Percentiles rank a stretch among this genome's conserved stretches.
These are phyloP conservation scores for Limenitis camilla DNA, from an alignment of 2,888 invertebrate species.

Conservation along the genomic window DNA sequence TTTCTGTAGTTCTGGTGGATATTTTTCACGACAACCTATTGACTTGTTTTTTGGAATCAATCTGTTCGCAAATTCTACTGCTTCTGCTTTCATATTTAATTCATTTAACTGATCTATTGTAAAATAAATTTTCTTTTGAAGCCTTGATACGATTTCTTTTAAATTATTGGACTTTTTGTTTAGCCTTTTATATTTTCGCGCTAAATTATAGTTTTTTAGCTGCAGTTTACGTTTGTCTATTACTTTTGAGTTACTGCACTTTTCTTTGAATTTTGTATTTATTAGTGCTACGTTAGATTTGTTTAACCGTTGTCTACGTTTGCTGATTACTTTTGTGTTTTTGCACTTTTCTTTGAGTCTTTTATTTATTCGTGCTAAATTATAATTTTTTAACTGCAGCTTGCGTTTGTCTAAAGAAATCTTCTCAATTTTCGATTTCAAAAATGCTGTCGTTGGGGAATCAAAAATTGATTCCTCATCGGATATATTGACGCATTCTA, in stretches of 20 bases:
- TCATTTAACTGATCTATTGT: slow-evolving; percentile 2
- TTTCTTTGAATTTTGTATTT: neutral
- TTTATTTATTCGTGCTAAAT: neutral
- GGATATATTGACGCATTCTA: slow-evolving; percentile 6
- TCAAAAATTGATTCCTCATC: slow-evolving; percentile 13
- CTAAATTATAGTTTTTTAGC: neutral
- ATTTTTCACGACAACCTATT: slow-evolving; percentile 14
- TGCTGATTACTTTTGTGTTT: neutral
- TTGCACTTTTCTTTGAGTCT: neutral
- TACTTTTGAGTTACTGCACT: neutral
- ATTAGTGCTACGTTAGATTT: neutral
- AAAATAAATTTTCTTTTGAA: neutral
- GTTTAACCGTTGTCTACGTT: too few relatives aligned
- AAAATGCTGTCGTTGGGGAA: slow-evolving; percentile 10
- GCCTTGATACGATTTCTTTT: neutral
- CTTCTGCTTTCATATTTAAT: slow-evolving; percentile 11
- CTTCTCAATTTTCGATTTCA: slow-evolving; percentile 3
- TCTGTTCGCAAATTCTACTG: slow-evolving; percentile 10
- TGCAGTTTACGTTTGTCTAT: neutral
- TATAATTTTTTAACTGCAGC: neutral
- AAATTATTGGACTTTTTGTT: neutral
- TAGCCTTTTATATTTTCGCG: neutral
- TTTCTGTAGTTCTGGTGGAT: slow-evolving; percentile 21
- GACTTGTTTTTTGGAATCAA: slow-evolving; percentile 7
- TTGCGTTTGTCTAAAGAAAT: neutral